phyloP scores from a whole-genome alignment of 2,113 vertebrate genomes.

The Lophochroa leadbeateri region DNA sequence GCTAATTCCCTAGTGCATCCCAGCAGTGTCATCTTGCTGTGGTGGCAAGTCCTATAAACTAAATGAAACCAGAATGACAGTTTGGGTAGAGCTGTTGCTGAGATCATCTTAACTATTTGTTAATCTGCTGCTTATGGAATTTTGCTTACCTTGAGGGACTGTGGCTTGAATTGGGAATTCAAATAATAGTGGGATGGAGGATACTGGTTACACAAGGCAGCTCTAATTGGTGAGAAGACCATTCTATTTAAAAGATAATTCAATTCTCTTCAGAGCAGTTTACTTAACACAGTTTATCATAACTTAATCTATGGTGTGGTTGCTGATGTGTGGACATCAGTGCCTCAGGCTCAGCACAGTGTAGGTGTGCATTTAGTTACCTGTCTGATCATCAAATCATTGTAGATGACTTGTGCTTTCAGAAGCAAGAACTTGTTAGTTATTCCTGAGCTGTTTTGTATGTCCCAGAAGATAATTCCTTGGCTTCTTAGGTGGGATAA shows the following conservation, averaged over 20 bases:
- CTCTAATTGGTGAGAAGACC: neutral
- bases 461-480: neutral
- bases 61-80: rapidly evolving
- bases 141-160: neutral
- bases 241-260: neutral
- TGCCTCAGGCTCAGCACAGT: neutral
- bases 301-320: neutral
- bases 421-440: neutral
- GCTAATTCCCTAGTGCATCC: neutral
- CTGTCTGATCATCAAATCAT: neutral
- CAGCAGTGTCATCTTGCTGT: rapidly evolving
- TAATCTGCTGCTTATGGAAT: neutral
- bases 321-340: neutral
- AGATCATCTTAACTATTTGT: neutral
- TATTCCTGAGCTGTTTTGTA: neutral
- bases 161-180: neutral
- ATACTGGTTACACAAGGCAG: neutral
- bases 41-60: neutral
- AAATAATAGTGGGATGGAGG: neutral
- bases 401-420: neutral
- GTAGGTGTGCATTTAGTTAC: neutral
- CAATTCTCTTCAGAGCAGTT: neutral
- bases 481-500: neutral
- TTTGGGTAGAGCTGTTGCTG: neutral
- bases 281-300: neutral